These are phyloP conservation scores for Lucinisca nassula DNA, from an alignment of 2,888 invertebrate genomes.

Conservation along the genomic window DNA sequence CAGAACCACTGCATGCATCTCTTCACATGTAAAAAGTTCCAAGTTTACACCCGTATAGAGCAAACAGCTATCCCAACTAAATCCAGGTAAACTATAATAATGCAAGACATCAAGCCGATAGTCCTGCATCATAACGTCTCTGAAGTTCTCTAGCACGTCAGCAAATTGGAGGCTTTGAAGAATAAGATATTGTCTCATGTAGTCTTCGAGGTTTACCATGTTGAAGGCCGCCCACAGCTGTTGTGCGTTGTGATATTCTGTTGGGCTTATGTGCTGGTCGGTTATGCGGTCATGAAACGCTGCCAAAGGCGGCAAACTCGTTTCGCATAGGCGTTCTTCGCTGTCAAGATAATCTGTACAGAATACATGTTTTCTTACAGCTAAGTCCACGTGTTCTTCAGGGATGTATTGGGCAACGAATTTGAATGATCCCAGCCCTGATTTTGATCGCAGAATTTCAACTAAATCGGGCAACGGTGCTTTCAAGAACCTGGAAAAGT, in stretches of 20 bases:
- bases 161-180: not conserved
- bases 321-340: not conserved
- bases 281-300: not conserved
- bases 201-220: not conserved
- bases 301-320: not conserved
- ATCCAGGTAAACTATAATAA: slow-evolving; percentile 7
- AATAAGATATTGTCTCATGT: not conserved
- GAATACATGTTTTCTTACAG: not conserved
- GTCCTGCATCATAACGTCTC: not conserved
- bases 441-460: not conserved
- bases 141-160: slow-evolving; percentile 9
- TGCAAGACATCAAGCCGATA: not conserved
- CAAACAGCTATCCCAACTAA: slow-evolving; percentile 15
- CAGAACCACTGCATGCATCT: slow-evolving; percentile 9
- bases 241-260: not conserved
- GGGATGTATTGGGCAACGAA: not conserved
- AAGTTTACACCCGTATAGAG: not conserved
- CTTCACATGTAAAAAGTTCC: not conserved
- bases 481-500: slow-evolving; percentile 11
- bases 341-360: slow-evolving; percentile 13
- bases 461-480: not conserved
- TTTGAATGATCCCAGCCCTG: not conserved
- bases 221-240: not conserved
- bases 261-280: not conserved
- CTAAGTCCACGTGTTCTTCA: not conserved